Base-by-base conservation (phyloP, 2,797 vertebrate genomes). In the Sebastes taczanowskii region DNA sequence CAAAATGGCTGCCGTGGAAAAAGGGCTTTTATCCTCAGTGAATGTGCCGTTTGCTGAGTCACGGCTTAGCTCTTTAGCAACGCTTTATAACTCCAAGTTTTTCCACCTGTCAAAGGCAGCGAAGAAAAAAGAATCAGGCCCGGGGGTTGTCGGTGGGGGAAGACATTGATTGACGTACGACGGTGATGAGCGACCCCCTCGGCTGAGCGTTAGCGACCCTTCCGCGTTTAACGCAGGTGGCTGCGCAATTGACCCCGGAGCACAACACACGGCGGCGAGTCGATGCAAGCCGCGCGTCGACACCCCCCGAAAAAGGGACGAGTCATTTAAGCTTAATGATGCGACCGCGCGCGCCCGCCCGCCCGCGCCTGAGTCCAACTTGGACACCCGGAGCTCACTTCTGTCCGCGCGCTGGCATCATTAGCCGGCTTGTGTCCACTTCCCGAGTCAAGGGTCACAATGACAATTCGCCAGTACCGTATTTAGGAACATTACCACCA, bases 401-500 rank as follows among this genome's bases (percentile, higher is more conserved):
- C 80, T 89, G 87, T 91, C 89, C 35, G 53, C 78, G 68, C 69
- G 5, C 78, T 85, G 89, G 89, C 90, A 94, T 94, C 93, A 92
- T 94, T 95, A 94, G 84, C 78, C 71, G 81, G 87, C 87, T 88
- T 79, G 89, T 89, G 93, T 95, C 92, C 90, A 89, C 94, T 93
- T 89, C 92, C 92, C 72, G 83, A 85, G 94, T 94, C 94, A 94
- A 92, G 93, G 94, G 94, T 93, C 84, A 83, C 74, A 5, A 68
- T 90, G 91, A 94, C 92, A 93, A 93, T 82, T 88, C 80, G 91
- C 92, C 90, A 92, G 88, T 77, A 86, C 86, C 89, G 61, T 93
- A 91, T 93, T 95, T 94, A 91, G 93, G 87, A 88, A 88, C 92
- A 92, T 94, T 92, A 95, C 85, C 86, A 20, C 92, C 92, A 93